Conservation (phyloP, 2,888 invertebrate species). For the Polymixis flavicincta region DNA sequence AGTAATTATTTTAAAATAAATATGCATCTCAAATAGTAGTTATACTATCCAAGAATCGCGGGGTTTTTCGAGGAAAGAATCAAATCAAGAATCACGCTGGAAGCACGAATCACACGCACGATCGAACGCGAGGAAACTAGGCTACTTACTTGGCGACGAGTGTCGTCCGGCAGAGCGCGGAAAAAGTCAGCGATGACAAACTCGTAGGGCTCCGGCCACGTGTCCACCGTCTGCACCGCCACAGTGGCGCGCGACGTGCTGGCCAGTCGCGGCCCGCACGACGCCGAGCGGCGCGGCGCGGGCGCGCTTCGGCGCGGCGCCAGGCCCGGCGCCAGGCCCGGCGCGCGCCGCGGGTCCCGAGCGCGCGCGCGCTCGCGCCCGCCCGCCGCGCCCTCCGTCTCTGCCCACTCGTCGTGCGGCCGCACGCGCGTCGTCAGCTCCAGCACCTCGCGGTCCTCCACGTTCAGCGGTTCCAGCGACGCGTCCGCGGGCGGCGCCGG, state of each 20-base stretch:
- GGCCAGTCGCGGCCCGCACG: slow-evolving; percentile 55
- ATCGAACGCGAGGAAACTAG: too few species aligned
- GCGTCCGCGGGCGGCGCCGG: slow-evolving; percentile 73
- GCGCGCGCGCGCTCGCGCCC: slow-evolving; percentile 57
- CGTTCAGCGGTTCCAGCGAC: slow-evolving; percentile 71
- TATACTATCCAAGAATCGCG: too few species aligned
- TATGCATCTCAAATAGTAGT: too few species aligned
- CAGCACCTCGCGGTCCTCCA: slow-evolving; percentile 79
- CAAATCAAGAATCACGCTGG: too few species aligned
- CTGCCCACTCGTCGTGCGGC: slow-evolving; percentile 65
- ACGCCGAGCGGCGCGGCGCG: slow-evolving; percentile 65
- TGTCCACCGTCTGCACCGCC: slow-evolving; percentile 92
- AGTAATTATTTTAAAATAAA: too few species aligned
- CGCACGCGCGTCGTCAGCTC: slow-evolving; percentile 86
- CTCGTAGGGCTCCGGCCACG: slow-evolving; percentile 94
- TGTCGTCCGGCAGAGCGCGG: slow-evolving; percentile 78
- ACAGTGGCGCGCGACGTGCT: slow-evolving; percentile 56
- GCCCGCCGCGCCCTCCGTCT: slow-evolving; percentile 49
- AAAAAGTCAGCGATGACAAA: slow-evolving; percentile 93
- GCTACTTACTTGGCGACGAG: slow-evolving; percentile 70
- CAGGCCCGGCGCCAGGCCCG: slow-evolving; percentile 46
- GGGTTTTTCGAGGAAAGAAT: too few species aligned
- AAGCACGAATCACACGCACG: neutral
- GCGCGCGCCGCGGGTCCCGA: slow-evolving; percentile 60
- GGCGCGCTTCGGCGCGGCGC: slow-evolving; percentile 45